phyloP scores from a whole-genome alignment of 2,888 invertebrate species.

The Psylliodes chrysocephalus region DNA sequence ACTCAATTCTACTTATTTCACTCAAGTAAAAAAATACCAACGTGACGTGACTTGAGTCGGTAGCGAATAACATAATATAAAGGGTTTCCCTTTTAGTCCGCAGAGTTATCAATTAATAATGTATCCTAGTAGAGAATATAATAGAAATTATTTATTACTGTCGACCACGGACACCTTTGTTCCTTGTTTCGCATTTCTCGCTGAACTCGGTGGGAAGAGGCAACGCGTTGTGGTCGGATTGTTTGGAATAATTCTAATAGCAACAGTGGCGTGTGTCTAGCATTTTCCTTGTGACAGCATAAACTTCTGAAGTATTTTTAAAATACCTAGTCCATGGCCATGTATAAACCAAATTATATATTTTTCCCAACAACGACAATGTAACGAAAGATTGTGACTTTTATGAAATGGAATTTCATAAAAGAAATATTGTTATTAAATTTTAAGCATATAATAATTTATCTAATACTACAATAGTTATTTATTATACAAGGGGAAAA shows the following conservation, averaged over 20 bases:
- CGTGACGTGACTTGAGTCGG: not conserved
- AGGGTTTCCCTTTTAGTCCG: conserved; percentile 18
- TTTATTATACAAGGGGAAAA: too few relatives aligned
- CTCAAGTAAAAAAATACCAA: not conserved
- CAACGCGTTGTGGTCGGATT: conserved; percentile 7
- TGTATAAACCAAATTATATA: too few relatives aligned
- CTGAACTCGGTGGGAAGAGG: conserved; percentile 22
- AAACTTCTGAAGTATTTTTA: too few relatives aligned
- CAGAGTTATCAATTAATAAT: conserved; percentile 31
- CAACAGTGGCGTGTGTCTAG: not conserved
- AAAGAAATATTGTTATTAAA: too few relatives aligned
- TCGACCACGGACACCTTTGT: conserved; percentile 32
- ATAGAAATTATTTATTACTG: conserved; percentile 32
- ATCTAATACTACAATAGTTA: too few relatives aligned
- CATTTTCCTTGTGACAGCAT: too few relatives aligned
- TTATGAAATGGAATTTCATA: too few relatives aligned
- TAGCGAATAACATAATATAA: conserved; percentile 19
- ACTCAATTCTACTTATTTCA: too few relatives aligned
- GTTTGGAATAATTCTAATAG: conserved; percentile 20
- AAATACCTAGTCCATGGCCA: too few relatives aligned
- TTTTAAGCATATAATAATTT: too few relatives aligned
- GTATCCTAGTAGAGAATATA: conserved; percentile 33
- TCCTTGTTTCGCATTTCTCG: conserved; percentile 27
- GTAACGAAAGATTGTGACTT: too few relatives aligned
- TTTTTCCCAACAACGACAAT: too few relatives aligned